These are phyloP conservation scores for Chiloscyllium plagiosum DNA, from an alignment of 2,113 vertebrate genomes.

Conservation along the genomic window DNA sequence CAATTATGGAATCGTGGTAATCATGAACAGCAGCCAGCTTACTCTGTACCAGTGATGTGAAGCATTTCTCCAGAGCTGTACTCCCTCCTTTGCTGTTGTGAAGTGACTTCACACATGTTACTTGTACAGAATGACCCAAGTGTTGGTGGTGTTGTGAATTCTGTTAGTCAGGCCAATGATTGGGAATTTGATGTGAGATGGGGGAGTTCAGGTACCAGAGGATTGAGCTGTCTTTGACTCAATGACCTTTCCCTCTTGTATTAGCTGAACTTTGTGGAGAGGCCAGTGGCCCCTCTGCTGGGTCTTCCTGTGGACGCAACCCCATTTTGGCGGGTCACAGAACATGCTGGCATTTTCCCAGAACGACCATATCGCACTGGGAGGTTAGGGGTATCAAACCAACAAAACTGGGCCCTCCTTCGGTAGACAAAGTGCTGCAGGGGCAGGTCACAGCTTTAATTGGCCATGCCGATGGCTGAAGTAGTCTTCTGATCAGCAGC, in stretches of 20 bases:
- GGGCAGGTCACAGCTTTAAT: not conserved
- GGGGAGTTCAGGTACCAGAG: not conserved
- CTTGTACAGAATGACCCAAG: not conserved
- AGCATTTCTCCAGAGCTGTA: not conserved
- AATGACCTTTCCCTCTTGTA: not conserved
- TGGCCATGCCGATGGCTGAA: not conserved
- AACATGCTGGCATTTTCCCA: too few species aligned
- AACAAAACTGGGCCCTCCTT: too few species aligned
- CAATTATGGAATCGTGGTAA: not conserved
- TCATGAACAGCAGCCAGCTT: not conserved
- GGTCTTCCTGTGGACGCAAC: too few species aligned
- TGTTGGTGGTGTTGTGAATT: not conserved
- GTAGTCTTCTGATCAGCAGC: not conserved
- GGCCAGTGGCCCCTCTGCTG: too few species aligned
- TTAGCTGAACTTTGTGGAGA: not conserved
- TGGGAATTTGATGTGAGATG: not conserved
- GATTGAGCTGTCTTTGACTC: not conserved
- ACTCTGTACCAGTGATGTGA: not conserved
- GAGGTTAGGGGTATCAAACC: too few species aligned
- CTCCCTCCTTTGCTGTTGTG: not conserved
- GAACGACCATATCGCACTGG: too few species aligned
- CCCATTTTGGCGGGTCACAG: too few species aligned
- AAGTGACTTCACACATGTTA: not conserved
- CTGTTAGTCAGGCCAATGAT: not conserved
- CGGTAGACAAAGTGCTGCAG: not conserved